These are phyloP conservation scores for Sinocyclocheilus anshuiensis DNA, from an alignment of 2,113 vertebrate species.

Conservation along the genomic window DNA sequence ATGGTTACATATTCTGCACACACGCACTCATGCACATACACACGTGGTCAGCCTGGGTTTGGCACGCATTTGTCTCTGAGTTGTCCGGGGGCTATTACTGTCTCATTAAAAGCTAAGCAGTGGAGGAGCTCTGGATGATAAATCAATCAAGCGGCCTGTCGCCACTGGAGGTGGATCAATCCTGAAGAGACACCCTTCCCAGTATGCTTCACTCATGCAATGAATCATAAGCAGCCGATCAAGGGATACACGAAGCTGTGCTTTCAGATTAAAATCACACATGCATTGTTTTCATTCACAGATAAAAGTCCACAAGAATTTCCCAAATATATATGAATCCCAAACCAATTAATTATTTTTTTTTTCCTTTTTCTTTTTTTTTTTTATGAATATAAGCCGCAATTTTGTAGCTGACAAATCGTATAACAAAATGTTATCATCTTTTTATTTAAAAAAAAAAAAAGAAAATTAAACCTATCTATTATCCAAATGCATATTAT, in stretches of 20 bases:
- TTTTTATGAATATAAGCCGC: not conserved
- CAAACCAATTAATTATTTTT: not conserved
- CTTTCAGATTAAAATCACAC: not conserved
- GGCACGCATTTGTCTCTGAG: slow-evolving; percentile 63
- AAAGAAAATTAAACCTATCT: too few species aligned
- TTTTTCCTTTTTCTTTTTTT: not conserved
- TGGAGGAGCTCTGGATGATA: slow-evolving; percentile 65
- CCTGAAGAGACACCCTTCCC: slow-evolving; percentile 64
- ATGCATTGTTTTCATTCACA: not conserved
- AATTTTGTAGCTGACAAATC: not conserved
- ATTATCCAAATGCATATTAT: too few species aligned
- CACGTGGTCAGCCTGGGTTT: slow-evolving; percentile 54
- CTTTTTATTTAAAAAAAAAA: not conserved
- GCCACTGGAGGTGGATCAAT: slow-evolving; percentile 67
- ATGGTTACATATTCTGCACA: slow-evolving; percentile 71
- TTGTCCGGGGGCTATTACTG: slow-evolving; percentile 72
- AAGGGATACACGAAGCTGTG: not conserved
- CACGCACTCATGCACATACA: slow-evolving; percentile 62
- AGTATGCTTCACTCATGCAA: slow-evolving; percentile 64
- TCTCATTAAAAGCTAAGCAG: slow-evolving; percentile 75
- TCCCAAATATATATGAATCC: not conserved
- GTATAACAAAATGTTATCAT: not conserved
- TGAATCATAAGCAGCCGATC: slow-evolving; percentile 61
- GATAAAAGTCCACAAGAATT: not conserved
- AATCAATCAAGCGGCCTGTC: slow-evolving; percentile 77